Percentiles rank a stretch among this genome's conserved stretches.
Conservation (phyloP, 2,888 invertebrate genomes). For the Heliconius aoede region DNA sequence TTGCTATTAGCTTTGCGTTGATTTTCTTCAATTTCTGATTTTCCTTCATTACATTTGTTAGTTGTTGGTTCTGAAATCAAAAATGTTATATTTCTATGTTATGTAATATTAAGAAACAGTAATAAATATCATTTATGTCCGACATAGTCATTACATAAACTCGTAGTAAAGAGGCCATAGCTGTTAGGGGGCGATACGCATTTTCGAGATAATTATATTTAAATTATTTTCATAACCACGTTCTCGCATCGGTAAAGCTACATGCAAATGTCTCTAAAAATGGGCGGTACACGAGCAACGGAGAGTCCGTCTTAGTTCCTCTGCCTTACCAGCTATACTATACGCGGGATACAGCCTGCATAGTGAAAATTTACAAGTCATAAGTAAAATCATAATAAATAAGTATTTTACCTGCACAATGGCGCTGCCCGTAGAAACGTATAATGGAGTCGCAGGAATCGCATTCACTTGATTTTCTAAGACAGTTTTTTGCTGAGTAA, state of each 20-base stretch:
- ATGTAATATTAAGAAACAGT: too few species aligned
- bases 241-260: too few species aligned
- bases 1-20: slow-evolving; percentile 70
- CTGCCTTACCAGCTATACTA: not conserved
- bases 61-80: slow-evolving; percentile 75
- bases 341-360: not conserved
- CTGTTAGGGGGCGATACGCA: too few species aligned
- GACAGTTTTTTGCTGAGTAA: slow-evolving; percentile 61
- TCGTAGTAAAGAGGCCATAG: too few species aligned
- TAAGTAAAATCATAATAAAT: not conserved
- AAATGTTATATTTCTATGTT: too few species aligned
- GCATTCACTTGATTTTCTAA: slow-evolving; percentile 61
- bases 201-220: too few species aligned
- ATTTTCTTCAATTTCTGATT: slow-evolving; percentile 79
- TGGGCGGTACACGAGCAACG: not conserved
- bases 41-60: slow-evolving; percentile 76
- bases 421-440: slow-evolving; percentile 75
- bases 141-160: too few species aligned
- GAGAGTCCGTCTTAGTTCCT: not conserved
- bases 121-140: too few species aligned
- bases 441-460: slow-evolving; percentile 49
- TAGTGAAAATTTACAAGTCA: not conserved
- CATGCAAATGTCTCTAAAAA: too few species aligned
- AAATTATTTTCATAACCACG: too few species aligned
- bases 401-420: slow-evolving; percentile 68